phyloP scores from a whole-genome alignment of 2,113 vertebrate species.

The Narcine bancroftii region DNA sequence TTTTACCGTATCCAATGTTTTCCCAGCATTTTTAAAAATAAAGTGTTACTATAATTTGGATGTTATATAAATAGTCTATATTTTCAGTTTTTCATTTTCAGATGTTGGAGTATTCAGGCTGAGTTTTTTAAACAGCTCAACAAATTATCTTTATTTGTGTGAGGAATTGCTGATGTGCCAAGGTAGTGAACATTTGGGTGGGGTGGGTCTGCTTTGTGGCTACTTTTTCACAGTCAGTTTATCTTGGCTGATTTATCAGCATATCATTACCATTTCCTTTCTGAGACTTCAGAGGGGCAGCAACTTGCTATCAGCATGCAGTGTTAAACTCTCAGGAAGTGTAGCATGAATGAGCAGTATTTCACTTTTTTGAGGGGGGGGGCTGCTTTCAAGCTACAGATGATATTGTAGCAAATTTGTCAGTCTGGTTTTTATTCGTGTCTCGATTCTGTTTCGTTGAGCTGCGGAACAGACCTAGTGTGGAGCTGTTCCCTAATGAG shows the following conservation, averaged over 20 bases:
- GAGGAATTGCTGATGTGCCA: not conserved
- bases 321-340: slow-evolving; percentile 25
- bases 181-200: not conserved
- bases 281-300: not conserved
- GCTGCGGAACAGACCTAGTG: not conserved
- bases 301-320: not conserved
- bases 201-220: slow-evolving; percentile 5
- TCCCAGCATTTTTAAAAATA: not conserved
- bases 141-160: not conserved
- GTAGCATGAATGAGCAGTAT: slow-evolving; percentile 4
- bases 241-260: slow-evolving; percentile 23
- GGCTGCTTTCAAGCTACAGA: not conserved
- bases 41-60: too few species aligned
- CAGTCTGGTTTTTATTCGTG: not conserved
- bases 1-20: not conserved
- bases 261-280: slow-evolving; percentile 26
- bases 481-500: not conserved
- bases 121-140: not conserved
- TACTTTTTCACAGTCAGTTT: slow-evolving; percentile 16
- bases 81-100: not conserved
- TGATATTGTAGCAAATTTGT: not conserved
- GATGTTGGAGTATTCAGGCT: not conserved
- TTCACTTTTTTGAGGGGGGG: not conserved
- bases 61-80: too few species aligned
- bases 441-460: not conserved